Evolutionary conservation across 1,140 invertebrate species (phyloP), one percentile per base, ranked within the genome.

Genomic region (Chionoecetes opilio): DNA sequence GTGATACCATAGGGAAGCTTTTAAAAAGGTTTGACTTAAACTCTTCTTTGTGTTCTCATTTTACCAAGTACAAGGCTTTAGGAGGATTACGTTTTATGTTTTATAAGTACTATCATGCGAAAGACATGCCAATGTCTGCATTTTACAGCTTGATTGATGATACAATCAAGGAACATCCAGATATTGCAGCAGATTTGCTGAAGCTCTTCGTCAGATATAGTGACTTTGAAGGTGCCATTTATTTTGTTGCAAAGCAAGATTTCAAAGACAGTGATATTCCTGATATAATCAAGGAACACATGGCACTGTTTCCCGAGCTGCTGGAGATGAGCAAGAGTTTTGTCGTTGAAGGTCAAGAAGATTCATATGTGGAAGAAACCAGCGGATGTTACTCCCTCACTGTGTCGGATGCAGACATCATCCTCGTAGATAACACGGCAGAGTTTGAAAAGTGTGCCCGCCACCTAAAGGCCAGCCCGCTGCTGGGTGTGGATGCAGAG

Each of bases 51-150:
- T 95, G 94, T 41, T 90, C 94, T 37, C 82, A 95, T 31, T 87
- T 95, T n/a, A 46, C 63, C n/a, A 95, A 53, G 38, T 75, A 63
- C 84, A 35, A 90, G 46, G 89, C 94, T 29, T 87, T 29, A 29
- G 94, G 94, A 32, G 94, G 90, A 21, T 82, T 95, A 31, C 94
- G 94, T 53, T 95, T 38, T 53, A 34, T 95, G 35, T 95, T 95
- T 37, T 92, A 92, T 87, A 95, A 95, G 86, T 95, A 95, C 41
- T 92, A 95, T 29, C 37, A 75, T 26, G 90, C 86, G 38, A 95
- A 95, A 63, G 41, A 46, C 31, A 53, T 95, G 29, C 94, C 91
- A 85, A 92, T n/a, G 29, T 31, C 38, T 21, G 46, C 82, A 14
- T 95, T 95, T 32, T 84, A 75, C 17, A 95, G 94, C 21, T 86